phyloP scores from a whole-genome alignment of 1,140 invertebrate species.

The Sitobion miscanthi region DNA sequence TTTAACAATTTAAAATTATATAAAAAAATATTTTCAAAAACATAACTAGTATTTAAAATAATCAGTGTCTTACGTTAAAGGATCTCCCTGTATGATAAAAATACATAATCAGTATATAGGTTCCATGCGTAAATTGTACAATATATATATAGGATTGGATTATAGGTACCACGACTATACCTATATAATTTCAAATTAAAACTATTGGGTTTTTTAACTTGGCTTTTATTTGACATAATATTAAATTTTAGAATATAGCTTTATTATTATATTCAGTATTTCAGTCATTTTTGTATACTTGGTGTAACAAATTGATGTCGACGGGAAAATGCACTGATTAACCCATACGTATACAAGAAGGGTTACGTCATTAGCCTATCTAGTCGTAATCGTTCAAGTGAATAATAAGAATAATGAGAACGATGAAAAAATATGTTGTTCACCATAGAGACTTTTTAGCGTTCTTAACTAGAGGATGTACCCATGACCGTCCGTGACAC shows the following conservation, averaged over 20 bases:
- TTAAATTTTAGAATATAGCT: not conserved
- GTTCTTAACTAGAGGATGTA: slow-evolving; percentile 41
- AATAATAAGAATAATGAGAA: slow-evolving; percentile 45
- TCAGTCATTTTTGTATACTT: not conserved
- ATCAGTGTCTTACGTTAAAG: no score
- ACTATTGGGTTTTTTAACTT: not conserved
- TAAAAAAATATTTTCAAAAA: no score
- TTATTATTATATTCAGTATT: not conserved
- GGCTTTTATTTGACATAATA: not conserved
- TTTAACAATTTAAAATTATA: no score
- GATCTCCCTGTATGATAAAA: not conserved
- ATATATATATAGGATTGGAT: no score
- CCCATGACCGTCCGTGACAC: slow-evolving; percentile 52
- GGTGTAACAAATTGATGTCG: slow-evolving; percentile 28
- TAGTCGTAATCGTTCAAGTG: slow-evolving; percentile 52
- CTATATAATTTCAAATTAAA: not conserved
- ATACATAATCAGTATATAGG: not conserved
- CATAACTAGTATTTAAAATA: no score
- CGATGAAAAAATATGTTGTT: slow-evolving; percentile 37
- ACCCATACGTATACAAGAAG: not conserved
- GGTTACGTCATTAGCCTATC: slow-evolving; percentile 49
- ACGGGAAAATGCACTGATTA: slow-evolving; percentile 46
- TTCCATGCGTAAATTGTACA: no score
- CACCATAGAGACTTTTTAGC: slow-evolving; percentile 36
- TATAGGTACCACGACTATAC: not conserved